These are phyloP conservation scores for Tridacna gigas DNA, from an alignment of 2,888 invertebrate species.

Conservation along the genomic window DNA sequence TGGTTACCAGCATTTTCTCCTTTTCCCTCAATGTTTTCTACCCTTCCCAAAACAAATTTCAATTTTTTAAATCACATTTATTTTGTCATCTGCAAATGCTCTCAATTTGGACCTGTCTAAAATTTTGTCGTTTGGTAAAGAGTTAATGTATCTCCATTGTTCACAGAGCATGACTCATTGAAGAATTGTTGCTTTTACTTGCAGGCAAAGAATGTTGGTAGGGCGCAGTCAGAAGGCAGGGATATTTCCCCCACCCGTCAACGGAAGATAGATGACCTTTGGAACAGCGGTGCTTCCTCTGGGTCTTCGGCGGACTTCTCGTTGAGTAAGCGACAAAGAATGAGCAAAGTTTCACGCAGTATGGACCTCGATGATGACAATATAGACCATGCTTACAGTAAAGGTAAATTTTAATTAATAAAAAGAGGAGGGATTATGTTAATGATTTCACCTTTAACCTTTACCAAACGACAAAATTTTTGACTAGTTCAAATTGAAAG, in stretches of 20 bases:
- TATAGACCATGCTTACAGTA: conserved; percentile 17
- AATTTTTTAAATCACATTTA: too few relatives aligned
- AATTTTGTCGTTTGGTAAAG: too few relatives aligned
- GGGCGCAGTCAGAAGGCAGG: conserved; percentile 67
- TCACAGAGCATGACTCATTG: too few relatives aligned
- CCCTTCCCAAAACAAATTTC: too few relatives aligned
- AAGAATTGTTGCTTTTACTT: neutral
- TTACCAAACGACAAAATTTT: neutral
- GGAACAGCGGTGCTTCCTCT: conserved; percentile 52
- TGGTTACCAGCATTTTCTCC: too few relatives aligned
- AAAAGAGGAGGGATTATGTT: neutral
- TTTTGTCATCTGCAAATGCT: too few relatives aligned
- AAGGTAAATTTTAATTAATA: conserved; percentile 1
- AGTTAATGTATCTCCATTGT: too few relatives aligned
- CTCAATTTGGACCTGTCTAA: too few relatives aligned
- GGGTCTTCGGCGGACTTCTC: conserved; percentile 45
- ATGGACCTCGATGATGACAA: conserved; percentile 29
- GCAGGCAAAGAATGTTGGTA: conserved; percentile 30
- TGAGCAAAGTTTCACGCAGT: conserved; percentile 55
- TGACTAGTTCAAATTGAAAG: too few relatives aligned
- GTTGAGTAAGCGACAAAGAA: conserved; percentile 44
- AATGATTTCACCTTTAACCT: neutral
- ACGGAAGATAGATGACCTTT: conserved; percentile 74
- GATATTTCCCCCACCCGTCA: conserved; percentile 71
- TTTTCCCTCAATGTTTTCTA: too few relatives aligned